phyloP scores from a whole-genome alignment of 2,797 vertebrate species.

The Emys orbicularis region DNA sequence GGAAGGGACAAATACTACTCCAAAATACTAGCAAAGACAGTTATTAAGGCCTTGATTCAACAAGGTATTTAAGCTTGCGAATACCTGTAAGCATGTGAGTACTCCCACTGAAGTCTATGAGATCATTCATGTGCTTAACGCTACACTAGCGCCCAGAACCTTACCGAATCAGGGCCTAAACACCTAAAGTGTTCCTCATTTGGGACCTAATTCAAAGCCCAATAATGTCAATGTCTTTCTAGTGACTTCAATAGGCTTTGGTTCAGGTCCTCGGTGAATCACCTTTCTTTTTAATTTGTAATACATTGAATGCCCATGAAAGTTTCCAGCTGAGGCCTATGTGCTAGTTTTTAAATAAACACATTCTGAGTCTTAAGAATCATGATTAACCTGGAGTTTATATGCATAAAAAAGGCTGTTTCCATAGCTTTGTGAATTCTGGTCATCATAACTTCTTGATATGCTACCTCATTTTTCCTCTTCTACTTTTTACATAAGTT shows the following conservation, averaged over 20 bases:
- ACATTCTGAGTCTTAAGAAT: accelerated
- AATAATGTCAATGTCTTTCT: neutral
- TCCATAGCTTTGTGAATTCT: neutral
- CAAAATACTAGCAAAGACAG: neutral
- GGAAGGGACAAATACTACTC: constrained; percentile 3
- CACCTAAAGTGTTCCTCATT: neutral
- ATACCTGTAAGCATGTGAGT: neutral
- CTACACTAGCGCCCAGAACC: neutral
- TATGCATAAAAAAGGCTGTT: neutral
- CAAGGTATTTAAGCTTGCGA: neutral
- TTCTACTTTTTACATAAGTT: neutral
- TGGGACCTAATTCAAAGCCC: neutral
- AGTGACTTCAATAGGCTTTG: neutral
- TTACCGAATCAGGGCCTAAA: neutral
- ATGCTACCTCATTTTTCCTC: neutral
- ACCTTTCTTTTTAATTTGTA: neutral
- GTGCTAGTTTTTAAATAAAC: neutral
- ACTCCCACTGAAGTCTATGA: neutral
- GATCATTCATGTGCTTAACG: neutral
- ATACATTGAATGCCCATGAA: neutral
- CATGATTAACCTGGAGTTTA: neutral
- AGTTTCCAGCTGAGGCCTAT: neutral
- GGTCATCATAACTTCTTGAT: neutral
- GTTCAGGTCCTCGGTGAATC: neutral
- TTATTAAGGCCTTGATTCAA: neutral